Evolutionary conservation across 2,888 invertebrate genomes (phyloP).

Genomic region (Drosophila monieri): DNA sequence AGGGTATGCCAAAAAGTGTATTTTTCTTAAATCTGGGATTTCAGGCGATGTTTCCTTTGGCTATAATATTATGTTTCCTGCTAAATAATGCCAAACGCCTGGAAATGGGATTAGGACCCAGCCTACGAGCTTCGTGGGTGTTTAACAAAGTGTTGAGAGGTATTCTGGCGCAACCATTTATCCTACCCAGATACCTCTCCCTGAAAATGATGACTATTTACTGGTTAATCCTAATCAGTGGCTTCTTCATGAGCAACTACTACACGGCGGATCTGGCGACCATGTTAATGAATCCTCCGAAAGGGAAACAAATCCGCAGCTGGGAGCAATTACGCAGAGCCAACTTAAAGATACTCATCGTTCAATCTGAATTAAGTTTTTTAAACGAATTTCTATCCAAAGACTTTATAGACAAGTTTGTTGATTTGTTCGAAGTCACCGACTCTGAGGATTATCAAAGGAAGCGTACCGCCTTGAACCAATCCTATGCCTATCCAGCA

Average conservation of each 20-base stretch:
- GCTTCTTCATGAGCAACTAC: constrained; percentile 45
- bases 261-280: constrained; percentile 63
- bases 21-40: not conserved
- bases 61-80: constrained; percentile 41
- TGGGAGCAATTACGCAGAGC: constrained; percentile 55
- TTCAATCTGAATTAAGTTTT: not conserved
- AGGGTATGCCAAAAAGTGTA: constrained; percentile 10
- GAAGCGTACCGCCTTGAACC: constrained; percentile 37
- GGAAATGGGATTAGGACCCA: constrained; percentile 13
- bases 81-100: constrained; percentile 34
- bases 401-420: not conserved
- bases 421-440: constrained; percentile 33
- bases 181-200: constrained; percentile 30
- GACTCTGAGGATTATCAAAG: constrained; percentile 28
- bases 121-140: not conserved
- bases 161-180: constrained; percentile 61
- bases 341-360: constrained; percentile 10
- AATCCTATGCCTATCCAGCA: constrained; percentile 50
- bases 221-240: constrained; percentile 43
- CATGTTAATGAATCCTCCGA: constrained; percentile 56
- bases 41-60: not conserved
- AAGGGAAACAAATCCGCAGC: constrained; percentile 33
- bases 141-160: constrained; percentile 62
- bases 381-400: not conserved
- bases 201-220: constrained; percentile 49